phyloP scores from a whole-genome alignment of 2,888 invertebrate species.

The Cosmorhoe ocellata region DNA sequence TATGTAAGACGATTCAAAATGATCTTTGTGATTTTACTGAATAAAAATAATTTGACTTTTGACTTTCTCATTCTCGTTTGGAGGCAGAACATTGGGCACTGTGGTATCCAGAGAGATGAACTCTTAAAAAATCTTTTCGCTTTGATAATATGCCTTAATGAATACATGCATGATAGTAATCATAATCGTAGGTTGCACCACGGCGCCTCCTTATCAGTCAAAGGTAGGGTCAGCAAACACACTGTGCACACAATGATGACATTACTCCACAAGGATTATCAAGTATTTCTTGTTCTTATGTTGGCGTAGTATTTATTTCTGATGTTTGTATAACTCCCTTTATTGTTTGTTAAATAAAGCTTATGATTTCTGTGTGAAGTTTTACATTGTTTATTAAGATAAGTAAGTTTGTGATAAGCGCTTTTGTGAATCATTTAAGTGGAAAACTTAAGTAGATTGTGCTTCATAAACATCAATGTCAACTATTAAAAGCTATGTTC shows the following conservation, averaged over 20 bases:
- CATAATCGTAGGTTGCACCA: slow-evolving; percentile 23
- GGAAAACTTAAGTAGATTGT: slow-evolving; percentile 15
- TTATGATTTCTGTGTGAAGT: slow-evolving; percentile 14
- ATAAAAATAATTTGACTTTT: too few species aligned
- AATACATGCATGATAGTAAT: too few species aligned
- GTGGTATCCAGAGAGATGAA: too few species aligned
- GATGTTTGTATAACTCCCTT: slow-evolving; percentile 12
- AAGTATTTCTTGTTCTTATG: slow-evolving; percentile 30
- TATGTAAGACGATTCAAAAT: too few species aligned
- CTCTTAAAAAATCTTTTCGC: too few species aligned
- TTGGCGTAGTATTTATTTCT: slow-evolving; percentile 25
- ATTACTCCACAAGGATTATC: slow-evolving; percentile 26
- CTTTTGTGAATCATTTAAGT: slow-evolving; percentile 27
- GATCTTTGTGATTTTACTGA: too few species aligned
- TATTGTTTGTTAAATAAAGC: slow-evolving; percentile 21
- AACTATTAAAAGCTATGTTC: not conserved
- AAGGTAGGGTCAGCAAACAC: slow-evolving; percentile 70
- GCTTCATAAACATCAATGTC: not conserved
- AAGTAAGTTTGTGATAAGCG: slow-evolving; percentile 23
- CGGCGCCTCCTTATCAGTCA: slow-evolving; percentile 71
- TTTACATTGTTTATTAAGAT: slow-evolving; percentile 26
- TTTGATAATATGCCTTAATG: too few species aligned
- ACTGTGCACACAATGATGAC: slow-evolving; percentile 34
- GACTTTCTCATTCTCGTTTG: too few species aligned
- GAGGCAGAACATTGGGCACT: too few species aligned